Conservation (phyloP, 2,113 vertebrate genomes). For the Elachura formosa region DNA sequence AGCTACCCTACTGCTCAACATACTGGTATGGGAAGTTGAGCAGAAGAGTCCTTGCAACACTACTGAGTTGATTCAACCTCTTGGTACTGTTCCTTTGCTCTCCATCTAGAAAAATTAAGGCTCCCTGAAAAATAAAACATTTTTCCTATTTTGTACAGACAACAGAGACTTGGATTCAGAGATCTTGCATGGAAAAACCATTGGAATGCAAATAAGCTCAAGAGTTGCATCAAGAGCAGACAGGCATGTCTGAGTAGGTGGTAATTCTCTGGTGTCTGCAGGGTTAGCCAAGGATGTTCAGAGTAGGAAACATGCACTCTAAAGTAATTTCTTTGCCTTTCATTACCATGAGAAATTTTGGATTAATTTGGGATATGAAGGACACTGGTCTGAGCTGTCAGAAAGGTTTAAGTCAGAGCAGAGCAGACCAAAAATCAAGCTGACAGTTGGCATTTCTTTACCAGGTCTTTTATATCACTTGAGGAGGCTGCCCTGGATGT, state of each 20-base stretch:
- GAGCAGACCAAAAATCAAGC: conserved; percentile 26
- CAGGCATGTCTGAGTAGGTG: background rate
- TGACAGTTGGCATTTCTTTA: conserved; percentile 57
- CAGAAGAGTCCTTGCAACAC: background rate
- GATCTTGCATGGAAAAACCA: background rate
- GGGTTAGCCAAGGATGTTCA: conserved; percentile 28
- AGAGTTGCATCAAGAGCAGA: background rate
- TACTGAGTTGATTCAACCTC: background rate
- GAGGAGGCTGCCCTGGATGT: background rate
- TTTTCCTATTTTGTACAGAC: background rate
- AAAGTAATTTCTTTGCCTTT: conserved; percentile 19
- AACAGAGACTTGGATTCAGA: background rate
- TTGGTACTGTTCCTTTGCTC: background rate
- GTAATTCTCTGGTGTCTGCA: conserved; percentile 35
- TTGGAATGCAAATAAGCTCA: background rate
- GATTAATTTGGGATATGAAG: conserved; percentile 41
- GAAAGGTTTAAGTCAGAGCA: conserved; percentile 36
- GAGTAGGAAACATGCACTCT: background rate
- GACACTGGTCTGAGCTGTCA: conserved; percentile 40
- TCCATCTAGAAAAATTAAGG: background rate
- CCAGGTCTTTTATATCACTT: conserved; percentile 29
- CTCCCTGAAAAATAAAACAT: background rate
- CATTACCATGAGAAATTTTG: conserved; percentile 27
- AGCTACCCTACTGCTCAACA: background rate
- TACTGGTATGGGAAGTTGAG: background rate